Evolutionary conservation across 2,113 vertebrate genomes (phyloP), one percentile per base, ranked within the genome.

Genomic region (Heloderma charlesbogerti): DNA sequence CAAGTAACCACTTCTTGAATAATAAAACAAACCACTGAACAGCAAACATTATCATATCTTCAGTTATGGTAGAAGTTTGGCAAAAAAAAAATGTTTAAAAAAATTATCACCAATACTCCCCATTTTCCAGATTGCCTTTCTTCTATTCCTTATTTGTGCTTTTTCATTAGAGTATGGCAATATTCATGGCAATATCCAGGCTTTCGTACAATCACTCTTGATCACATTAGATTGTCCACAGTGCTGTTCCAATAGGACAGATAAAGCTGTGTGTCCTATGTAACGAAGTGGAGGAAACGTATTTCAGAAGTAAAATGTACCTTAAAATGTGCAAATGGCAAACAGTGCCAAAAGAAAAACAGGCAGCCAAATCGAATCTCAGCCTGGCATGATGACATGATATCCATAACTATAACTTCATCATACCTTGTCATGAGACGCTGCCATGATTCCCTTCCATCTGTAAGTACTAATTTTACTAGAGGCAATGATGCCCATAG

Each of bases 161-260:
- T 95, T 96, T 95, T 96, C 94, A 92, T 97, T 96, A 96, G 97
- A 98, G 94, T 97, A 97, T 97, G 96, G 94, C 96, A 97, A 96
- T 97, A 97, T 96, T 97, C 96, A 97, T 97, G 97, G 95, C 97
- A 97, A 96, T 96, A 97, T 96, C 96, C 97, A 97, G 97, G 97
- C 97, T 97, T 97, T 97, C 95, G 43, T 94, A 92, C 82, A 95
- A 93, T 92, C 91, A 94, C 81, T 95, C 91, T 85, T 82, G 43
- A 91, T 82, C 92, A 91, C 92, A 85, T 40, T 89, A 93, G 94
- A 67, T 84, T 94, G 92, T 90, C 93, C 88, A 84, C 90, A 93
- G 92, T 40, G 3, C 85, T 94, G 80, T 93, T 87, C 94, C 91
- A 89, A 22, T 92, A 93, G 94, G 94, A 94, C 94, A 91, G 31